Conservation (phyloP, 2,797 vertebrate genomes). For the Intellagama lesueurii region DNA sequence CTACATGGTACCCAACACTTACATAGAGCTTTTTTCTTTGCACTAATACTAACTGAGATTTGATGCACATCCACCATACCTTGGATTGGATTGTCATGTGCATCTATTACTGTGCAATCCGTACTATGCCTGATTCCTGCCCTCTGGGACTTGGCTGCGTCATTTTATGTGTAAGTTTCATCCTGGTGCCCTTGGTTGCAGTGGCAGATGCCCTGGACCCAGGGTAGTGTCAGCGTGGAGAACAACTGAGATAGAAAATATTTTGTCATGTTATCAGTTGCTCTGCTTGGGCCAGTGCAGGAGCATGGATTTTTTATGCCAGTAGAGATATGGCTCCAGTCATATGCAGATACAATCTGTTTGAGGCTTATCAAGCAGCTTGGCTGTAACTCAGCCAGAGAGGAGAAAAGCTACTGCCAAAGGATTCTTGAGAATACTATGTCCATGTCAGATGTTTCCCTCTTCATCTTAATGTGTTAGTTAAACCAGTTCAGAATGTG, state of each 20-base stretch:
- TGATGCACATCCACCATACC: neutral
- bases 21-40: neutral
- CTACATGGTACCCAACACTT: too few species aligned
- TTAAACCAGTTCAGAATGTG: constrained; percentile 14
- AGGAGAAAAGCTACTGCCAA: neutral
- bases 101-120: neutral
- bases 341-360: constrained; percentile 9
- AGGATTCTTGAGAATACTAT: constrained; percentile 9
- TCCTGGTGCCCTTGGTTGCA: neutral
- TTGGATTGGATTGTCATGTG: neutral
- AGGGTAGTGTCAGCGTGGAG: neutral
- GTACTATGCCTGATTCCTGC: neutral
- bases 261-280: neutral
- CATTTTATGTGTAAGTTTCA: neutral
- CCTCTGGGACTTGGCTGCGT: neutral
- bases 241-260: neutral
- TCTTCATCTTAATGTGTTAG: constrained; percentile 21
- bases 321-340: neutral
- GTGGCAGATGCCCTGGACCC: neutral
- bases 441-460: constrained; percentile 17
- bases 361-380: neutral
- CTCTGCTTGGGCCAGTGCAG: neutral
- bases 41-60: neutral
- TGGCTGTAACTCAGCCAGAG: constrained; percentile 11
- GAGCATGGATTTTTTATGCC: neutral